These are phyloP conservation scores for Patella vulgata DNA, from an alignment of 1,140 invertebrate species.

Conservation along the genomic window DNA sequence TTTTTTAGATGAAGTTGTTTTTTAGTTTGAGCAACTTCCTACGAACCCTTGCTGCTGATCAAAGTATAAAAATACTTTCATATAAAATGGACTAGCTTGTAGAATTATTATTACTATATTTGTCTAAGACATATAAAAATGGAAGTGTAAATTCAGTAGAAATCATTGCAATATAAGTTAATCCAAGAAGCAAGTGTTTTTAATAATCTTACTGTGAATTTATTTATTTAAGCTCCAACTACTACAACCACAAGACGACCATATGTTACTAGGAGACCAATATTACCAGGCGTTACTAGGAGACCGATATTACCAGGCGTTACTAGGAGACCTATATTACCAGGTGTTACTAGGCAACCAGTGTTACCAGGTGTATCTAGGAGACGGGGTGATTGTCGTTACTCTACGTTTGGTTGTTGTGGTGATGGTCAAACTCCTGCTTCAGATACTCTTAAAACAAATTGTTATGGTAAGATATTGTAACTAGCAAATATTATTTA, in stretches of 20 bases:
- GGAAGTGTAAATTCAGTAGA: no score
- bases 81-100: no score
- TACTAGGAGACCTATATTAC: not conserved
- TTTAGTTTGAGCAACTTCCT: no score
- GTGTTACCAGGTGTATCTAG: not conserved
- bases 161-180: no score
- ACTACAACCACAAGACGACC: not conserved
- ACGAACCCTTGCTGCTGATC: no score
- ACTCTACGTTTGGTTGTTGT: conserved; percentile 51
- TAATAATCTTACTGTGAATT: no score
- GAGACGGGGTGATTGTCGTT: conserved; percentile 29
- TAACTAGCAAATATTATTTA: conserved; percentile 4
- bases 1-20: no score
- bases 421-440: conserved; percentile 41
- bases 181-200: no score
- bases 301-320: not conserved
- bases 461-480: conserved; percentile 37
- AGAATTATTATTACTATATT: no score
- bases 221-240: no score
- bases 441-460: conserved; percentile 29
- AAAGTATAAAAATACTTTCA: no score
- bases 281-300: not conserved
- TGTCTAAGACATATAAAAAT: no score
- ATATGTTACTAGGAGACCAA: not conserved
- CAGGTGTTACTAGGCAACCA: not conserved